These are phyloP conservation scores for Lepidostoma basale DNA, from an alignment of 1,140 invertebrate genomes.

Conservation along the genomic window DNA sequence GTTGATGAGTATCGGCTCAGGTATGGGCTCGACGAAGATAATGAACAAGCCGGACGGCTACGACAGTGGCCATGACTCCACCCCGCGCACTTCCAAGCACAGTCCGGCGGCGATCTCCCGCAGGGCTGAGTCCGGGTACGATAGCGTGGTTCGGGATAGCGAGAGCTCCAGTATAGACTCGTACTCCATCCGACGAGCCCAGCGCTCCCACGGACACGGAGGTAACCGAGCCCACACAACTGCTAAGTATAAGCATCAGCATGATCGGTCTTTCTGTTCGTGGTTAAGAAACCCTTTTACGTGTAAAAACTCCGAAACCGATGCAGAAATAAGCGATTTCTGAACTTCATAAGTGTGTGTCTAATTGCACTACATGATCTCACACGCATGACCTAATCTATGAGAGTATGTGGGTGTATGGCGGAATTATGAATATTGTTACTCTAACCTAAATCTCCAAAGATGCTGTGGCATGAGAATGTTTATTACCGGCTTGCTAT, in stretches of 20 bases:
- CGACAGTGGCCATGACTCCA: slow-evolving; percentile 80
- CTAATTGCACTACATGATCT: slow-evolving; percentile 50
- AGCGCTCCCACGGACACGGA: slow-evolving; percentile 66
- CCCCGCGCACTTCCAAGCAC: slow-evolving; percentile 77
- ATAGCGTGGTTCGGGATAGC: slow-evolving; percentile 85
- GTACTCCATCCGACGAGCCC: slow-evolving; percentile 71
- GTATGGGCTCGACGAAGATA: slow-evolving; percentile 60
- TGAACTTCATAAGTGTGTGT: slow-evolving; percentile 48
- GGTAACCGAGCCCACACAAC: slow-evolving; percentile 52
- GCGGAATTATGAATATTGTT: too few relatives aligned
- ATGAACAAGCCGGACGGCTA: slow-evolving; percentile 71
- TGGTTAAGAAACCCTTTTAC: slow-evolving; percentile 72
- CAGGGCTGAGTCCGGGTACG: slow-evolving; percentile 85
- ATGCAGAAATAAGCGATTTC: slow-evolving; percentile 69
- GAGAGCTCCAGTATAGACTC: slow-evolving; percentile 84
- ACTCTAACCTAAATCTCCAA: slow-evolving; percentile 50
- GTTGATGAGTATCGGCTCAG: slow-evolving; percentile 64
- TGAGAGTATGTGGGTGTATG: too few relatives aligned
- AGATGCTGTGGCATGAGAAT: slow-evolving; percentile 34
- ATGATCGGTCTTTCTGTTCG: slow-evolving; percentile 66
- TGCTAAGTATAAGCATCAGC: slow-evolving; percentile 63
- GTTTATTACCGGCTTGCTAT: slow-evolving; percentile 34
- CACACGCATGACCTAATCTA: slow-evolving; percentile 61
- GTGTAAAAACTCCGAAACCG: slow-evolving; percentile 72
- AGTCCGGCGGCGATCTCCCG: slow-evolving; percentile 74